Percentiles rank a stretch among this genome's conserved stretches.
These are phyloP conservation scores for Morelia viridis DNA, from an alignment of 2,797 vertebrate genomes.

Conservation along the genomic window DNA sequence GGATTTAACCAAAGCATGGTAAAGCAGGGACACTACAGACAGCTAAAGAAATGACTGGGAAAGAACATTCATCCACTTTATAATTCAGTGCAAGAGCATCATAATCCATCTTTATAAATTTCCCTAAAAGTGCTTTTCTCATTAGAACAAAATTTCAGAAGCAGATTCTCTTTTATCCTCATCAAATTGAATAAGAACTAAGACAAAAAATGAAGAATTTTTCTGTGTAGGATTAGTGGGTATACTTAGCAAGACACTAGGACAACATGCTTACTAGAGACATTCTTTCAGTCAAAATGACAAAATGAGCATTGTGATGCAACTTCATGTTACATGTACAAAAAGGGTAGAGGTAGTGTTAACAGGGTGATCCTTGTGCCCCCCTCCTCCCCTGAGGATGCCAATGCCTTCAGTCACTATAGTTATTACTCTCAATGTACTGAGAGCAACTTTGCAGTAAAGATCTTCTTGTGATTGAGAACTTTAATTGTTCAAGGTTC, in stretches of 20 bases:
- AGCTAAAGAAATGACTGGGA: background rate
- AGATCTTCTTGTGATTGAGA: background rate
- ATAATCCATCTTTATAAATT: background rate
- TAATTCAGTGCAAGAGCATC: background rate
- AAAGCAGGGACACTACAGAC: background rate
- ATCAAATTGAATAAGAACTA: background rate
- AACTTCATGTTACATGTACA: background rate
- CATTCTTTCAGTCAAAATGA: background rate
- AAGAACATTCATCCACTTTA: background rate
- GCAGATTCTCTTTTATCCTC: background rate
- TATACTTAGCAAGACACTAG: background rate
- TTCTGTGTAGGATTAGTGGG: background rate
- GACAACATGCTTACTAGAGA: background rate
- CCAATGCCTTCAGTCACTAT: background rate
- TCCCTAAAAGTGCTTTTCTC: background rate
- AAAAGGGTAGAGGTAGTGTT: background rate
- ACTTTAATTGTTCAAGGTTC: background rate
- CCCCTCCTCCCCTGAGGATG: background rate
- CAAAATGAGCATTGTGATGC: background rate
- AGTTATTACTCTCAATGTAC: background rate
- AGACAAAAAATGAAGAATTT: background rate
- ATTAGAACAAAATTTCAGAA: background rate
- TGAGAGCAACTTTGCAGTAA: background rate
- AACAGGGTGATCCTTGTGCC: background rate
- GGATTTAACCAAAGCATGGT: background rate